phyloP scores from a whole-genome alignment of 2,113 vertebrate species.

The Peromyscus polionotus region DNA sequence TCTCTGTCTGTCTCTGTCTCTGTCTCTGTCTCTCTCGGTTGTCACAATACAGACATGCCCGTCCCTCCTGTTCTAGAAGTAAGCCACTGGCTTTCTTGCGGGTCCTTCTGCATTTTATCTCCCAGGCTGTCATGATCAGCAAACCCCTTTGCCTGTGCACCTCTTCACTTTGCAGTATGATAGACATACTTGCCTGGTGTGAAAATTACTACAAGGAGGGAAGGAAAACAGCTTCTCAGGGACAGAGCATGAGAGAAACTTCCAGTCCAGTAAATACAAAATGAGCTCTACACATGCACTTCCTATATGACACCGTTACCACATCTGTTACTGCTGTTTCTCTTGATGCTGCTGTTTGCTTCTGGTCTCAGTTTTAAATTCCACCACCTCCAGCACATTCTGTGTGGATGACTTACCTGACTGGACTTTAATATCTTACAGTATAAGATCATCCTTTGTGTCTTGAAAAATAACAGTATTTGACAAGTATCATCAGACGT shows the following conservation, averaged over 20 bases:
- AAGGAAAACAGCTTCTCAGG: slow-evolving; percentile 63
- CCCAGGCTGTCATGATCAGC: background rate
- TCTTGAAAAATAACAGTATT: slow-evolving; percentile 30
- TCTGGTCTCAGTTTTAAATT: slow-evolving; percentile 62
- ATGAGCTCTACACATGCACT: slow-evolving; percentile 72
- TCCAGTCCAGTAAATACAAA: slow-evolving; percentile 60
- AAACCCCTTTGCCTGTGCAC: slow-evolving; percentile 10
- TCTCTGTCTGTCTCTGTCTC: too few relatives aligned
- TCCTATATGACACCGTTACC: slow-evolving; percentile 47
- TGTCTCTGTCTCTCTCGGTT: too few relatives aligned
- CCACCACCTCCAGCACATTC: background rate
- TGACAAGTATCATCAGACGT: slow-evolving; percentile 31
- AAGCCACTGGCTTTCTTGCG: background rate
- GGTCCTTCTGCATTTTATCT: slow-evolving; percentile 18
- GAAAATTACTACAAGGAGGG: slow-evolving; percentile 37
- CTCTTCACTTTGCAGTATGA: slow-evolving; percentile 35
- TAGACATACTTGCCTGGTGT: slow-evolving; percentile 32
- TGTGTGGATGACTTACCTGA: slow-evolving; percentile 78
- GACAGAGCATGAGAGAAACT: slow-evolving; percentile 65
- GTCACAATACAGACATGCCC: background rate
- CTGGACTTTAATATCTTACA: slow-evolving; percentile 54
- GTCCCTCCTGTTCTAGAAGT: slow-evolving; percentile 13
- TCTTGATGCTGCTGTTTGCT: slow-evolving; percentile 37
- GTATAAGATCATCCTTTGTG: slow-evolving; percentile 64
- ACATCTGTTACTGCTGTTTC: slow-evolving; percentile 78